Evolutionary conservation across 2,797 vertebrate genomes (phyloP).

Genomic region (Intellagama lesueurii): DNA sequence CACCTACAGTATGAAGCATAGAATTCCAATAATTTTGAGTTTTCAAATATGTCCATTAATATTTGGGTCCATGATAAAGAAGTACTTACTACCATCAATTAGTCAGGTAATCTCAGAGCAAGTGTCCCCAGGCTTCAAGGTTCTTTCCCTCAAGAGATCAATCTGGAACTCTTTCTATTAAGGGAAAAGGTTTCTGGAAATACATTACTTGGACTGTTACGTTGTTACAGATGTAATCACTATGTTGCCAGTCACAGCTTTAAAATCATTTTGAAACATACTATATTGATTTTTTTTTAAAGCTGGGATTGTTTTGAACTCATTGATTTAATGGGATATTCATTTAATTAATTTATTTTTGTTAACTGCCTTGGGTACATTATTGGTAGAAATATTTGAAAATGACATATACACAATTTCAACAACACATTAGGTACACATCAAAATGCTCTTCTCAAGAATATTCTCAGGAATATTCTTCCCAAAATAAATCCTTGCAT

Average conservation of each 20-base stretch:
- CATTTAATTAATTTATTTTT: not conserved
- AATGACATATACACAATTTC: not conserved
- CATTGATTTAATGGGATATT: not conserved
- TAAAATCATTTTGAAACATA: not conserved
- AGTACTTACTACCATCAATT: no score
- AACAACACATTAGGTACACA: not conserved
- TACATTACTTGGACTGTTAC: not conserved
- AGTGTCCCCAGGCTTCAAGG: not conserved
- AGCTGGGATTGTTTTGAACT: no score
- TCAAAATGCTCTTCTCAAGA: no score
- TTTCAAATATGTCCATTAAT: no score
- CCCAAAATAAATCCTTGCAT: no score
- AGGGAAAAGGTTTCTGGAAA: not conserved
- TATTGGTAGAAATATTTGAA: not conserved
- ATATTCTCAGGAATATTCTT: no score
- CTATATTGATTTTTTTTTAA: no score
- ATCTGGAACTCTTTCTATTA: not conserved
- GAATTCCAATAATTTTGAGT: not conserved
- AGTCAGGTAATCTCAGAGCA: not conserved
- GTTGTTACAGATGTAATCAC: not conserved
- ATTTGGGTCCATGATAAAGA: no score
- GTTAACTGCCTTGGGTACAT: not conserved
- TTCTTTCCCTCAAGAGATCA: not conserved
- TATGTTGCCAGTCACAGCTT: not conserved
- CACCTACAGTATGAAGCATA: not conserved